A percentile compares a stretch with the other conserved stretches of the same genome.
Conservation (phyloP, 2,888 invertebrate species). For the Abscondita cerata region DNA sequence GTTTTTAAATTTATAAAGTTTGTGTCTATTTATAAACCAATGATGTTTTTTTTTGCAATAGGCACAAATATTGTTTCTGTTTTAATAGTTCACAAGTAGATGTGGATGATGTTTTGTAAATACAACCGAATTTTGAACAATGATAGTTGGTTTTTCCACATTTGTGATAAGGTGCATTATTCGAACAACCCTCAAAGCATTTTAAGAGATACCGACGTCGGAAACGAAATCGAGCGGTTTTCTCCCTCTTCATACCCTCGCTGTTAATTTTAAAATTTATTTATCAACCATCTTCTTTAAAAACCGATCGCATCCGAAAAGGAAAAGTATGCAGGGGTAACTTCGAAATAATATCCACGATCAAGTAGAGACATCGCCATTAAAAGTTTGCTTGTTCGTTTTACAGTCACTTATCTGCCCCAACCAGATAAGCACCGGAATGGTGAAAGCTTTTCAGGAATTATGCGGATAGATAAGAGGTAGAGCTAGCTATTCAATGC, state of each 20-base stretch:
- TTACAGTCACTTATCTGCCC: constrained; percentile 34
- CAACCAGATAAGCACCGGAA: constrained; percentile 29
- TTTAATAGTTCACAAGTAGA: no score
- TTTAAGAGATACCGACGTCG: background rate
- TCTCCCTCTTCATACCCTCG: background rate
- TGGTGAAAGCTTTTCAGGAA: constrained; percentile 27
- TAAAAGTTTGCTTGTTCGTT: constrained; percentile 31
- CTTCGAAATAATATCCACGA: constrained; percentile 29
- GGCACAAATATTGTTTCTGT: no score
- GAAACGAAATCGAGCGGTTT: background rate
- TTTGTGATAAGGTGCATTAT: no score
- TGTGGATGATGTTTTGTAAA: no score
- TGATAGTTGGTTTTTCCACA: no score
- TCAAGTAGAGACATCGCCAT: constrained; percentile 26
- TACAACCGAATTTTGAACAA: no score
- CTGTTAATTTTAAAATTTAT: background rate
- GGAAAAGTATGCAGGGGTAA: constrained; percentile 7
- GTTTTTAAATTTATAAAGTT: no score
- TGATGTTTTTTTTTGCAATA: no score
- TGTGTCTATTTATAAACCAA: no score
- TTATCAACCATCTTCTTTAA: background rate
- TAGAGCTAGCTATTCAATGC: constrained; percentile 21
- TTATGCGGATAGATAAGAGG: constrained; percentile 26
- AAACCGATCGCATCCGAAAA: background rate
- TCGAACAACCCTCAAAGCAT: no score